phyloP scores from a whole-genome alignment of 2,888 invertebrate genomes.

The Cephalotes varians region DNA sequence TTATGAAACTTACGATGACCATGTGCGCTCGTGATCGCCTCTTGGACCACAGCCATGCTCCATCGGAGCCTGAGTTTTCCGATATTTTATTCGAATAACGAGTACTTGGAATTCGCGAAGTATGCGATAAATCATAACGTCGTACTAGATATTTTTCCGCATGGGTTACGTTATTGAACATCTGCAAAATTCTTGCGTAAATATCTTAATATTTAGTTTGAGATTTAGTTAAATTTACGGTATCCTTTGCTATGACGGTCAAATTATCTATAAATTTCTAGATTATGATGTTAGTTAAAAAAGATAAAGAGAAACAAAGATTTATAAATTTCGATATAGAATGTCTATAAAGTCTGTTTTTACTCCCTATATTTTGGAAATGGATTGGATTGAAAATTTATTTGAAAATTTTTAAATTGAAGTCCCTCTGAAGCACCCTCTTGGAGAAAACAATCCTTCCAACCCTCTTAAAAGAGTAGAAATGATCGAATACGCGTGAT shows the following conservation, averaged over 20 bases:
- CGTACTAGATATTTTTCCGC: neutral
- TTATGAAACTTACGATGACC: conserved; percentile 62
- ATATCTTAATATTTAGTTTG: neutral
- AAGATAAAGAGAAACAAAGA: neutral
- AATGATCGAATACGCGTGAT: no score
- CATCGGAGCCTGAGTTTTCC: conserved; percentile 43
- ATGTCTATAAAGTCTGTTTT: no score
- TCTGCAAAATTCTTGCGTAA: neutral
- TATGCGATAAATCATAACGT: conserved; percentile 14
- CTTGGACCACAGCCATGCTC: conserved; percentile 63
- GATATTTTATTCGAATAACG: conserved; percentile 19
- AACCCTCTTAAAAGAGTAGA: no score
- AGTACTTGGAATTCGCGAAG: conserved; percentile 3
- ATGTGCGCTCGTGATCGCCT: conserved; percentile 55
- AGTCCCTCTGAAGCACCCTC: no score
- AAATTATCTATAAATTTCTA: neutral
- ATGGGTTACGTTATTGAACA: neutral
- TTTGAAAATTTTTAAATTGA: no score
- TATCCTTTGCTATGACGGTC: neutral
- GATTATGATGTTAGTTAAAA: conserved; percentile 5
- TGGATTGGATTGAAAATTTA: no score
- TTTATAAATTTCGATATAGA: neutral
- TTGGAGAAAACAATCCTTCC: no score
- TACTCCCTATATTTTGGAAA: no score
- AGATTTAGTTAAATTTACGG: neutral